phyloP scores from a whole-genome alignment of 2,888 invertebrate genomes.

The Caenorhabditis sp. region DNA sequence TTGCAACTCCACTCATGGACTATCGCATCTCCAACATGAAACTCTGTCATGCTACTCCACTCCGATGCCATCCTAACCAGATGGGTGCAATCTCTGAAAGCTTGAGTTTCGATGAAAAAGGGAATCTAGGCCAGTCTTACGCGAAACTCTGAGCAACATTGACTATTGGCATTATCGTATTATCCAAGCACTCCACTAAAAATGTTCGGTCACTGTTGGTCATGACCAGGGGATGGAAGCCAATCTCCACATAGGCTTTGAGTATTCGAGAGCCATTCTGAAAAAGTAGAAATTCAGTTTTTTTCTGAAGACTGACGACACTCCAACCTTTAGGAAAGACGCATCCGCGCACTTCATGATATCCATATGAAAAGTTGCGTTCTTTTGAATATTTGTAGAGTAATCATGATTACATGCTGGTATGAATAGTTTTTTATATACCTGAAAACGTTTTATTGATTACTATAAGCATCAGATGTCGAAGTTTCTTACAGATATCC shows the following conservation, averaged over 20 bases:
- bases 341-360: slow-evolving; percentile 65
- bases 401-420: slow-evolving; percentile 71
- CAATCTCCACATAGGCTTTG: slow-evolving; percentile 71
- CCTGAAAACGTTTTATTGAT: slow-evolving; percentile 40
- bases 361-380: slow-evolving; percentile 68
- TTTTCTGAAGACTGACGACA: background rate
- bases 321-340: slow-evolving; percentile 58
- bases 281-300: slow-evolving; percentile 17
- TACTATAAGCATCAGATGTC: background rate
- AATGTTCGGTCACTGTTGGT: slow-evolving; percentile 72
- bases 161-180: slow-evolving; percentile 26
- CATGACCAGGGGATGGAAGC: slow-evolving; percentile 76
- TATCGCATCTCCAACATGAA: slow-evolving; percentile 73
- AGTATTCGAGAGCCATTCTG: slow-evolving; percentile 75
- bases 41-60: slow-evolving; percentile 71
- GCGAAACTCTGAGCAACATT: slow-evolving; percentile 42
- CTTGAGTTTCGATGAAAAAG: background rate
- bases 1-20: slow-evolving; percentile 76
- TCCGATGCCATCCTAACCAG: slow-evolving; percentile 70
- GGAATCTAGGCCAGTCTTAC: slow-evolving; percentile 10
- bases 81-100: slow-evolving; percentile 69
- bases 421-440: slow-evolving; percentile 65
- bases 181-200: slow-evolving; percentile 70
- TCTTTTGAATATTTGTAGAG: slow-evolving; percentile 67
- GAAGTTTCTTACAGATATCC: slow-evolving; percentile 70